These are phyloP conservation scores for Eulacestoma nigropectus DNA, from an alignment of 2,113 vertebrate species.

Conservation along the genomic window DNA sequence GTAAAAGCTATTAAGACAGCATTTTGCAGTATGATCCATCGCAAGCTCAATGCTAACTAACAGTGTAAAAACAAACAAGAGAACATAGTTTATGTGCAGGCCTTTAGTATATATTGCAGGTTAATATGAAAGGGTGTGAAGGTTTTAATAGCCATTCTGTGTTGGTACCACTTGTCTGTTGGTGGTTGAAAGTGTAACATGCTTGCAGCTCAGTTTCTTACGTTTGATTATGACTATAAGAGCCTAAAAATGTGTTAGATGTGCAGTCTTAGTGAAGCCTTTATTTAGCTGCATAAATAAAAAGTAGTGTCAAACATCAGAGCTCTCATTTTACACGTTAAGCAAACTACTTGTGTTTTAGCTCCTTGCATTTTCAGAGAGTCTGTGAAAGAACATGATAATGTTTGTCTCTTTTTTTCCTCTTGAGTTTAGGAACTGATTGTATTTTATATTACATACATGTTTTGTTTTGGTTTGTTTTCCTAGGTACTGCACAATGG, in stretches of 20 bases:
- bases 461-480: not conserved
- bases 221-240: not conserved
- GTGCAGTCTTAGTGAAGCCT: not conserved
- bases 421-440: not conserved
- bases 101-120: not conserved
- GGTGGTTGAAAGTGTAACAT: not conserved
- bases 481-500: conserved; percentile 87
- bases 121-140: not conserved
- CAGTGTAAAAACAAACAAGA: not conserved
- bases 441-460: not conserved
- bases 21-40: not conserved
- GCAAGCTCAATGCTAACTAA: not conserved
- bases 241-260: not conserved
- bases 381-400: not conserved
- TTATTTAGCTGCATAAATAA: not conserved
- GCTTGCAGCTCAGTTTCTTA: not conserved
- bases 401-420: not conserved
- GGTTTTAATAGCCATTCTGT: not conserved
- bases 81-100: not conserved
- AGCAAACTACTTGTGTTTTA: not conserved
- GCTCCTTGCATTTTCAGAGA: not conserved
- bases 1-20: not conserved
- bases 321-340: not conserved
- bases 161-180: not conserved
- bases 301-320: not conserved